phyloP scores from a whole-genome alignment of 2,113 vertebrate species.

The Rhabdomys dilectus region DNA sequence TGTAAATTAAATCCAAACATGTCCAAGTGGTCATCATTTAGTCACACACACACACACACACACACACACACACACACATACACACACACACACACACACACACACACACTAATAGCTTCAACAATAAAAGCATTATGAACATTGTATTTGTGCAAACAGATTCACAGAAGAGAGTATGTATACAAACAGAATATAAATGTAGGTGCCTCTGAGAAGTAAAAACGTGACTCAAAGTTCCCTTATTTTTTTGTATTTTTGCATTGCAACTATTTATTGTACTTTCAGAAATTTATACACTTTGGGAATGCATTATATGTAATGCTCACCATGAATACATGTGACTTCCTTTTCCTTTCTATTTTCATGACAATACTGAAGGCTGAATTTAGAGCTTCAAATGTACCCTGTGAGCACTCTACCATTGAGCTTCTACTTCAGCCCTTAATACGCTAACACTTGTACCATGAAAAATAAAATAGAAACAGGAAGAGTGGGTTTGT shows the following conservation, averaged over 20 bases:
- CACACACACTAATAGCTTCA: not conserved
- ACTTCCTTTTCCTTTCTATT: not conserved
- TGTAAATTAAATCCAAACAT: not conserved
- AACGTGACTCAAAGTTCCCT: not conserved
- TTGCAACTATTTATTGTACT: not conserved
- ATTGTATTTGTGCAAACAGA: not conserved
- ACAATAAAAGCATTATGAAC: not conserved
- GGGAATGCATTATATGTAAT: not conserved
- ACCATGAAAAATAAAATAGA: not conserved
- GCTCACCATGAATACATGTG: not conserved
- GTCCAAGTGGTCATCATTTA: not conserved
- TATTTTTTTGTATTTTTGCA: not conserved
- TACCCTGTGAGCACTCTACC: not conserved
- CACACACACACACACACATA: too few species aligned
- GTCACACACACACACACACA: not conserved
- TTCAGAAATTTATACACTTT: not conserved
- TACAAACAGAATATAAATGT: not conserved
- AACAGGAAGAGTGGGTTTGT: not conserved
- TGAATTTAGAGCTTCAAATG: not conserved
- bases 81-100: not conserved
- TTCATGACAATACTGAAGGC: too few species aligned
- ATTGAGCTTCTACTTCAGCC: not conserved
- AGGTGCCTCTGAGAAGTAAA: not conserved
- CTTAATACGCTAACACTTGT: not conserved
- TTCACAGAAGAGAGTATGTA: not conserved